A percentile compares a stretch with the other conserved stretches of the same genome.
Evolutionary conservation across 2,888 invertebrate genomes (phyloP).

Genomic region (Agonopterix alstromeriana): DNA sequence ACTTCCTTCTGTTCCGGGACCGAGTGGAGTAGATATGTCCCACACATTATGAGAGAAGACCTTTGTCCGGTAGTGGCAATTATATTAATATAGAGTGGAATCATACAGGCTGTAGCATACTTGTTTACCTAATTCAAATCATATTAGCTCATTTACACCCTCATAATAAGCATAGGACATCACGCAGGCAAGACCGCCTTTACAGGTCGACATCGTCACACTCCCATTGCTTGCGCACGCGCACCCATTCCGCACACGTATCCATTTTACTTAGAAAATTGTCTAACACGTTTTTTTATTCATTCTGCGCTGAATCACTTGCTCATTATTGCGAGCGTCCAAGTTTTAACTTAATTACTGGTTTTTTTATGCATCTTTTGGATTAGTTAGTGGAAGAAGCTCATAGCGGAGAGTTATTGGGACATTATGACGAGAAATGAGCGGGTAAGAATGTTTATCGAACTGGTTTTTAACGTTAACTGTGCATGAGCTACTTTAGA

Average conservation of each 20-base stretch:
- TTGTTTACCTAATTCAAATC: too few relatives aligned
- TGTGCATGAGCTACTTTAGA: too few relatives aligned
- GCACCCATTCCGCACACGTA: constrained; percentile 11
- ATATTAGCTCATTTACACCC: too few relatives aligned
- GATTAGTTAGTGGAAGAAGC: constrained; percentile 5
- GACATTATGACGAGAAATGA: neutral
- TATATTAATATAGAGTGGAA: too few relatives aligned
- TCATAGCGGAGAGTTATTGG: neutral
- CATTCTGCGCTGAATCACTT: constrained; percentile 12
- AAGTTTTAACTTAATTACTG: constrained; percentile 12
- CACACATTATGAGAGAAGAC: too few relatives aligned
- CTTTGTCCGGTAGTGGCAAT: too few relatives aligned
- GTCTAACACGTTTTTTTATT: constrained; percentile 5
- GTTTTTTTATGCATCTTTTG: constrained; percentile 3
- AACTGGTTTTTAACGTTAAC: too few relatives aligned
- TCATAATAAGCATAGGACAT: neutral
- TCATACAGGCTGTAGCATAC: too few relatives aligned
- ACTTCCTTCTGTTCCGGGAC: too few relatives aligned
- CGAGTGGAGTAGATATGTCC: too few relatives aligned
- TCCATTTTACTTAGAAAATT: constrained; percentile 6
- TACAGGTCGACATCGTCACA: constrained; percentile 27
- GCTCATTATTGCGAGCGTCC: constrained; percentile 14
- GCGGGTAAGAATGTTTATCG: neutral
- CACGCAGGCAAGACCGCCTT: neutral
- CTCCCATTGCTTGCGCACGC: constrained; percentile 35